phyloP scores from a whole-genome alignment of 2,888 invertebrate species.

The Oxytorus armatus region DNA sequence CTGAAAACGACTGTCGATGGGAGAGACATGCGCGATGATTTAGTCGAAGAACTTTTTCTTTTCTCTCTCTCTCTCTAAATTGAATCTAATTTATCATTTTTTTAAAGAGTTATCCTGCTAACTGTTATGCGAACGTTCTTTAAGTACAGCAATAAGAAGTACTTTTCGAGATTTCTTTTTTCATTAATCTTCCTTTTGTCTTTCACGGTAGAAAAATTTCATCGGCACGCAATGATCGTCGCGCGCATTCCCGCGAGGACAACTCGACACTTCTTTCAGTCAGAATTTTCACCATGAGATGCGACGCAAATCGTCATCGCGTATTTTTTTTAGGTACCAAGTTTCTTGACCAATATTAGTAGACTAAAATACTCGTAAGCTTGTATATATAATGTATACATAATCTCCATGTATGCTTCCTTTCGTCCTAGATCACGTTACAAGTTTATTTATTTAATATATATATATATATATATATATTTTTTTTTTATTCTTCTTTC shows the following conservation, averaged over 20 bases:
- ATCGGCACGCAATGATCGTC: slow-evolving; percentile 19
- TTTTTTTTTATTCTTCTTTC: slow-evolving; percentile 35
- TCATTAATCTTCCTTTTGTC: slow-evolving; percentile 12
- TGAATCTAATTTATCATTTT: no score
- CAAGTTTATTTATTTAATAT: slow-evolving; percentile 35
- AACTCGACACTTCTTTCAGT: slow-evolving; percentile 38
- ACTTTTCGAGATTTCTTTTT: slow-evolving; percentile 27
- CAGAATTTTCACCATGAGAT: slow-evolving; percentile 42
- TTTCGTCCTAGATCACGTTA: slow-evolving; percentile 50
- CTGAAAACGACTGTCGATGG: slow-evolving; percentile 21
- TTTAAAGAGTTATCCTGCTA: slow-evolving; percentile 40
- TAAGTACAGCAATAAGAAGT: slow-evolving; percentile 63
- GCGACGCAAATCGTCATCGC: slow-evolving; percentile 60
- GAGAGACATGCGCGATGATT: not conserved
- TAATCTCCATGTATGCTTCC: slow-evolving; percentile 50
- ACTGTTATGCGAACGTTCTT: slow-evolving; percentile 44
- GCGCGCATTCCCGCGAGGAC: slow-evolving; percentile 3
- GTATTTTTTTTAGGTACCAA: slow-evolving; percentile 70
- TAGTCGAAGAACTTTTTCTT: slow-evolving; percentile 14
- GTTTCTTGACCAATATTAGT: slow-evolving; percentile 49
- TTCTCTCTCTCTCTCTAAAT: not conserved
- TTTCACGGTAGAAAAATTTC: slow-evolving; percentile 46
- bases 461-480: slow-evolving; percentile 54
- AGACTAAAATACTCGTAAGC: slow-evolving; percentile 44
- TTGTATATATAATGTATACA: slow-evolving; percentile 40